These are phyloP conservation scores for Hyalella azteca DNA, from an alignment of 2,888 invertebrate genomes.

Conservation along the genomic window DNA sequence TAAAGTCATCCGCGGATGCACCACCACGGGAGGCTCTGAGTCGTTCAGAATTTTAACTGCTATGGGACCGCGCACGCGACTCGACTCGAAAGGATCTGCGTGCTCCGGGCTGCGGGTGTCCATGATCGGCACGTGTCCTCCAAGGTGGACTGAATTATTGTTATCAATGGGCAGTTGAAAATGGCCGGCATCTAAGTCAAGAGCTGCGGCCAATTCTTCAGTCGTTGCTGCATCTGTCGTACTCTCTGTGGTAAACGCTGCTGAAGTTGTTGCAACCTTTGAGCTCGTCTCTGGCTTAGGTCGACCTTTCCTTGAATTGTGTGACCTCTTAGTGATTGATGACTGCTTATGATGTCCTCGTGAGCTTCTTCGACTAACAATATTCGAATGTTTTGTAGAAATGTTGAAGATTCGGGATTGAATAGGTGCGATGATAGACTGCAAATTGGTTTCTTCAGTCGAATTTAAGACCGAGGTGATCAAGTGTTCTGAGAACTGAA, in stretches of 20 bases:
- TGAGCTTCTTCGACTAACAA: background rate
- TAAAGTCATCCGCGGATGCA: conserved; percentile 7
- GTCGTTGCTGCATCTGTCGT: background rate
- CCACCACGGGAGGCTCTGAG: conserved; percentile 9
- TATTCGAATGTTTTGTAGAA: background rate
- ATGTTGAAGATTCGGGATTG: background rate
- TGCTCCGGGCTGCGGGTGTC: conserved; percentile 22
- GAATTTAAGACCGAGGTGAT: background rate
- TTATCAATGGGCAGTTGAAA: background rate
- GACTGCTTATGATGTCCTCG: background rate
- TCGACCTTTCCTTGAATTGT: background rate
- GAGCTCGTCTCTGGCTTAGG: background rate
- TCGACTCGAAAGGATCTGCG: conserved; percentile 31
- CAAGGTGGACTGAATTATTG: background rate
- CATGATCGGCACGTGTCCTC: conserved; percentile 27
- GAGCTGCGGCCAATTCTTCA: background rate
- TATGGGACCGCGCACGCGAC: conserved; percentile 15
- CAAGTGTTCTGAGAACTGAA: conserved; percentile 2
- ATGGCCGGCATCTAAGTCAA: background rate
- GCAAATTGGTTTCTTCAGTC: conserved; percentile 2
- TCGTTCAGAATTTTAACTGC: conserved; percentile 18
- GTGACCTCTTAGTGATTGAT: background rate
- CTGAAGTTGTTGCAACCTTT: too few relatives aligned
- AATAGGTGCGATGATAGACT: background rate
- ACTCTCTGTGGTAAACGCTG: background rate